Conservation (phyloP, 2,888 invertebrate species). For the Melanophora roralis region DNA sequence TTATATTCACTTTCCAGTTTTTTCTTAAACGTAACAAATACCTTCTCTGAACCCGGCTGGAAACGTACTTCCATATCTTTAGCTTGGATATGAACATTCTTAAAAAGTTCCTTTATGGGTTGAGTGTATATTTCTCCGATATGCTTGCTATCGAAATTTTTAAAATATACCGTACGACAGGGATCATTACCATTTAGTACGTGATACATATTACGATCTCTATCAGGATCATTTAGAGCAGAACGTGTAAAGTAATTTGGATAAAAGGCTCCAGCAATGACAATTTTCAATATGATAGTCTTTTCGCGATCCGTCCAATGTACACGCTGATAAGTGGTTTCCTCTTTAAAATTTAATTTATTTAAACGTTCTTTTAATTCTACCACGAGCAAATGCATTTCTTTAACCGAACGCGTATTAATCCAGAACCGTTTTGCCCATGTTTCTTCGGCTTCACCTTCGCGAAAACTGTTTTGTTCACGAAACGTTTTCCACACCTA, state of each 20-base stretch:
- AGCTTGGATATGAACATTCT: slow-evolving; percentile 75
- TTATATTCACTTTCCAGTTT: slow-evolving; percentile 67
- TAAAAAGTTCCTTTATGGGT: slow-evolving; percentile 81
- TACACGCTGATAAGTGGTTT: slow-evolving; percentile 76
- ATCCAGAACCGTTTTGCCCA: slow-evolving; percentile 86
- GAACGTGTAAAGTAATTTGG: slow-evolving; percentile 90
- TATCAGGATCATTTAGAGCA: slow-evolving; percentile 78
- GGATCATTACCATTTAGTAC: slow-evolving; percentile 86
- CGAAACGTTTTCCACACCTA: slow-evolving; percentile 85
- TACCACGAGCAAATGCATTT: slow-evolving; percentile 83
- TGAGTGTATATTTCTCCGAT: slow-evolving; percentile 84
- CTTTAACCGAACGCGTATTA: slow-evolving; percentile 84
- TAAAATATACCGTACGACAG: slow-evolving; percentile 84
- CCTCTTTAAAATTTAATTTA: slow-evolving; percentile 80
- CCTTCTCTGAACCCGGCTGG: slow-evolving; percentile 79
- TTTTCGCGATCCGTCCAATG: slow-evolving; percentile 79
- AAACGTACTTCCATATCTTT: slow-evolving; percentile 75
- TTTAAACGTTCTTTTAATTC: slow-evolving; percentile 84
- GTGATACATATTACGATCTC: slow-evolving; percentile 83
- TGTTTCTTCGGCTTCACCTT: slow-evolving; percentile 77
- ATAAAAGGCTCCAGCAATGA: slow-evolving; percentile 85
- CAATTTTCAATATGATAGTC: slow-evolving; percentile 82
- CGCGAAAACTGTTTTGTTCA: slow-evolving; percentile 80
- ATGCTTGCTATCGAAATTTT: slow-evolving; percentile 80
- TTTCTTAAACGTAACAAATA: slow-evolving; percentile 83